Base-by-base conservation (phyloP, 2,113 vertebrate species). In the Agapornis roseicollis region DNA sequence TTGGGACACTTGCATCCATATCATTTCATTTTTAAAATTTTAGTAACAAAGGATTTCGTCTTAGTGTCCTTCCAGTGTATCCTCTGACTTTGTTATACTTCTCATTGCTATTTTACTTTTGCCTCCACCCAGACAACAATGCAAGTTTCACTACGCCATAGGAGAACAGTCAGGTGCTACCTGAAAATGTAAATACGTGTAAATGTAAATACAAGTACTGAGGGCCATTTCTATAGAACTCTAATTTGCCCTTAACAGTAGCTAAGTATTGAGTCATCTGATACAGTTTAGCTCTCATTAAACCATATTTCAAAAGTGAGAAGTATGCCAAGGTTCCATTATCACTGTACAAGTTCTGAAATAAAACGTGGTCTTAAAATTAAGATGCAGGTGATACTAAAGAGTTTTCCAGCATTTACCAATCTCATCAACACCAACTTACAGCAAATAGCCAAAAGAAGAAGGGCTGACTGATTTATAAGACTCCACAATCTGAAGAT, bases 311-410 rank as follows among this genome's bases (percentile, higher is more conserved):
- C 12, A 53, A 49, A 60, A 4, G 12, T 10, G 17, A 18, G 19
- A 84, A 70, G 11, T 10, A 70, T 11, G 20, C 24, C 64, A 50
- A 74, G 65, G 11, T 5, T 50, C 37, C 7, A 12, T 2, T 18
- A 55, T 24, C 8, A 27, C 0, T 33, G 35, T 27, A 46, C 13
- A 63, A 24, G 3, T 7, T 19, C 16, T 1, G 3, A 56, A 85
- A 80, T 11, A 82, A 76, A 82, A 28, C 1, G 8, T 10, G 9
- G 20, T 10, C 25, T 87, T 82, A 60, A 42, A 80, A 86, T 35
- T 7, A 70, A 56, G 71, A 80, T 4, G 15, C 13, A 64, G 20
- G 61, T 13, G 7, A 84, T 73, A 8, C 63, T 19, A 56, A 31
- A 46, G 41, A 49, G 28, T 33, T 69, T 70, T 35, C 17, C n/a